phyloP scores from a whole-genome alignment of 2,797 vertebrate genomes.

The Pseudochirops corinnae region DNA sequence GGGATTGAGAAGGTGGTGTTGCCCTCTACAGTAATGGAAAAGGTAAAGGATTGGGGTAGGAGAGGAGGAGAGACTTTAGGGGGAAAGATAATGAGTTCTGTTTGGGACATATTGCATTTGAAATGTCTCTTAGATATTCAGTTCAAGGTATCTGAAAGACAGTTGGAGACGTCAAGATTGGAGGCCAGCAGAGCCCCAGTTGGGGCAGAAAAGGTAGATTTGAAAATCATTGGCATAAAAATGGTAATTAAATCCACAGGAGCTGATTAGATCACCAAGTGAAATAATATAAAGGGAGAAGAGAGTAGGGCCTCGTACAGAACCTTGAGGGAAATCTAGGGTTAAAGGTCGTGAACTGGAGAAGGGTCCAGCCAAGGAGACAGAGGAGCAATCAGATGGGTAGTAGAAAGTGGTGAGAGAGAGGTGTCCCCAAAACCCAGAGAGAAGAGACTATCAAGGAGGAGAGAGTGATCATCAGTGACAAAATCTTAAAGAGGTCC shows the following conservation, averaged over 20 bases:
- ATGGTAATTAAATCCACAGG: background rate
- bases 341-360: no score
- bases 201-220: background rate
- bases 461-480: background rate
- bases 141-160: background rate
- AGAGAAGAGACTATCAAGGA: background rate
- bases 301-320: background rate
- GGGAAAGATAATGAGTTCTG: background rate
- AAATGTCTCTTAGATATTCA: background rate
- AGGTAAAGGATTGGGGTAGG: background rate
- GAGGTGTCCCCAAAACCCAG: background rate
- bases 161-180: background rate
- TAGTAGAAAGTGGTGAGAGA: background rate
- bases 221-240: background rate
- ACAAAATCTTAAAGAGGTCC: background rate
- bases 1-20: background rate
- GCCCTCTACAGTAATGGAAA: background rate
- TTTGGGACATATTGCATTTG: background rate
- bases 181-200: background rate
- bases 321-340: background rate
- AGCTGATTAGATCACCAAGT: background rate
- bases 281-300: background rate
- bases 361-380: background rate
- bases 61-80: background rate
- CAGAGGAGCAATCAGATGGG: background rate